A percentile compares a stretch with the other conserved stretches of the same genome.
These are phyloP conservation scores for Emydoidea blandingii DNA, from an alignment of 2,797 vertebrate genomes.

Conservation along the genomic window DNA sequence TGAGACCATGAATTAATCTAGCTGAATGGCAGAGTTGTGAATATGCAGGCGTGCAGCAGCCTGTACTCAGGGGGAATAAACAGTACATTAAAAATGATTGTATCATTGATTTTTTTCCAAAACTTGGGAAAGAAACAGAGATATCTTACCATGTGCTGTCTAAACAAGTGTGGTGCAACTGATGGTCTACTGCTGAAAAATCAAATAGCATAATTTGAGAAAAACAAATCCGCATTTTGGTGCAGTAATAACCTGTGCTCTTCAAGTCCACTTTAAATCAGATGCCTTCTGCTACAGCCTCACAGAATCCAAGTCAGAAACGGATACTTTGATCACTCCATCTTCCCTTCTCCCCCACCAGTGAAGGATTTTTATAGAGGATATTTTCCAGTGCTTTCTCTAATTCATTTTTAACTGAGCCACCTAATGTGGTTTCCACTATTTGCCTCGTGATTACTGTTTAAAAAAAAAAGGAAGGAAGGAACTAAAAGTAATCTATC, in stretches of 20 bases:
- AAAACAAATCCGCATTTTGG: neutral
- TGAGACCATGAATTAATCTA: neutral
- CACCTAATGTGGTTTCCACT: neutral
- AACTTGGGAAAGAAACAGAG: neutral
- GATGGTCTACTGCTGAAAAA: neutral
- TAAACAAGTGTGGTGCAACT: neutral
- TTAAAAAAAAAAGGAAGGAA: neutral
- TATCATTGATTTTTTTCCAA: neutral
- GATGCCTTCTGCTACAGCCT: neutral
- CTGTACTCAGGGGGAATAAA: neutral
- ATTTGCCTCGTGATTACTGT: constrained; percentile 7
- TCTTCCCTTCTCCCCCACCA: neutral
- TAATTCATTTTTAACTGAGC: neutral
- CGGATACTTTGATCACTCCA: neutral
- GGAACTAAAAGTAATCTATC: constrained; percentile 10
- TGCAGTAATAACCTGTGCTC: neutral
- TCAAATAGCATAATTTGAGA: neutral
- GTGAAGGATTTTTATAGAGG: neutral
- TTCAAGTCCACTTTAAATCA: neutral
- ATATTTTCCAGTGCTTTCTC: fast-evolving
- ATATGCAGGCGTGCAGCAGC: fast-evolving
- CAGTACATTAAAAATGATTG: too few species aligned
- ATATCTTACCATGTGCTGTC: neutral
- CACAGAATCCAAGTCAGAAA: neutral
- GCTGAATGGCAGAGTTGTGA: neutral